A percentile compares a stretch with the other conserved stretches of the same genome.
Conservation (phyloP, 2,797 vertebrate species). For the Dipus sagitta region DNA sequence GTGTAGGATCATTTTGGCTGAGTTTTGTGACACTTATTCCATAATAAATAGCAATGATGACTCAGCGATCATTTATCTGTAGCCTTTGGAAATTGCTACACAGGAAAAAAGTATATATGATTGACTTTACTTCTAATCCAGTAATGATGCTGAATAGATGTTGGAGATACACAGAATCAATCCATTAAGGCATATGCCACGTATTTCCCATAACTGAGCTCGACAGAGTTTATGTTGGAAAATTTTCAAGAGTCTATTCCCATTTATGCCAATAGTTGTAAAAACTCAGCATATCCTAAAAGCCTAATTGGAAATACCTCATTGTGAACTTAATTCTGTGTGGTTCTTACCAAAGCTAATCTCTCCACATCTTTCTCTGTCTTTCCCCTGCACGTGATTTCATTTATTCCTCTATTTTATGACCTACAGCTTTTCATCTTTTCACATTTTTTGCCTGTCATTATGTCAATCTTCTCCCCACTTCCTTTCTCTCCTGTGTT, state of each 20-base stretch:
- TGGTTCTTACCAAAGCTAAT: background rate
- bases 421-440: background rate
- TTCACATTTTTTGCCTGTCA: background rate
- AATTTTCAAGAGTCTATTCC: background rate
- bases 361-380: background rate
- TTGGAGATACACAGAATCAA: background rate
- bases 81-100: constrained; percentile 45
- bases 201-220: background rate
- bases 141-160: background rate
- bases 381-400: background rate
- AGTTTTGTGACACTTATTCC: constrained; percentile 2
- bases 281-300: constrained; percentile 12
- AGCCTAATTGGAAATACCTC: background rate
- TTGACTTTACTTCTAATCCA: background rate
- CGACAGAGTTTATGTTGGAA: background rate
- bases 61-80: constrained; percentile 28
- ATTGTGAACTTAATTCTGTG: background rate
- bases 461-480: background rate
- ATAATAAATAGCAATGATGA: background rate
- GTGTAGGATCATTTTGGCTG: background rate
- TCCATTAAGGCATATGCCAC: background rate
- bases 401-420: background rate
- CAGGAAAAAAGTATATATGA: background rate
- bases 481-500: background rate
- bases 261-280: background rate